These are phyloP conservation scores for Cuculus canorus DNA, from an alignment of 2,797 vertebrate species.

Conservation along the genomic window DNA sequence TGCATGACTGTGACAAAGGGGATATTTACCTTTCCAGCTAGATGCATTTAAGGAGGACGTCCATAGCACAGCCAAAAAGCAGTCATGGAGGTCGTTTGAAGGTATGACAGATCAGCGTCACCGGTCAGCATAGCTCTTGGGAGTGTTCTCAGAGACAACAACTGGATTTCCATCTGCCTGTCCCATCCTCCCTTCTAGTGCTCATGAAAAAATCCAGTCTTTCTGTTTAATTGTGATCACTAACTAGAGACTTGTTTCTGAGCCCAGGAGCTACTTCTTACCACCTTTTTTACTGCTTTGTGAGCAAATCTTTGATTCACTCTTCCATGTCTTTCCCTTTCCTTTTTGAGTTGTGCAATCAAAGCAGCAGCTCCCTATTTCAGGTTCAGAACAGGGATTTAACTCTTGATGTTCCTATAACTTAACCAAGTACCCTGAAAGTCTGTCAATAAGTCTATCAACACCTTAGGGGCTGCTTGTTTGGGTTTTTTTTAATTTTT, in stretches of 20 bases:
- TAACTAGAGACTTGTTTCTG: neutral
- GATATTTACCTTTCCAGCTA: fast-evolving
- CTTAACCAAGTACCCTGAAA: neutral
- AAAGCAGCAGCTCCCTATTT: neutral
- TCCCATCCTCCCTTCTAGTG: neutral
- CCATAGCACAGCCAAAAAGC: fast-evolving
- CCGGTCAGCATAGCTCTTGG: neutral
- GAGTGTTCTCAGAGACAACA: neutral
- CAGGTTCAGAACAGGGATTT: neutral
- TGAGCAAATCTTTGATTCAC: neutral
- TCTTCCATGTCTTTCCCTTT: neutral
- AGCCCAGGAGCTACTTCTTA: neutral
- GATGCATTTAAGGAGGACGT: neutral
- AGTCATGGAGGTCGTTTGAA: fast-evolving
- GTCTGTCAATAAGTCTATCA: neutral
- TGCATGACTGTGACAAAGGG: no score
- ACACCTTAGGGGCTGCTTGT: neutral
- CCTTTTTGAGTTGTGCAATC: neutral
- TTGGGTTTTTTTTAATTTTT: neutral
- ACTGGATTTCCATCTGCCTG: neutral
- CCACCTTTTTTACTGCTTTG: neutral
- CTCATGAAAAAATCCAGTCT: neutral
- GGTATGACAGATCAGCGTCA: neutral
- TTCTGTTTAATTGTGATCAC: neutral
- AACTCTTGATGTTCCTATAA: neutral